These are phyloP conservation scores for Catajapyx aquilonaris DNA, from an alignment of 1,140 invertebrate genomes.

Conservation along the genomic window DNA sequence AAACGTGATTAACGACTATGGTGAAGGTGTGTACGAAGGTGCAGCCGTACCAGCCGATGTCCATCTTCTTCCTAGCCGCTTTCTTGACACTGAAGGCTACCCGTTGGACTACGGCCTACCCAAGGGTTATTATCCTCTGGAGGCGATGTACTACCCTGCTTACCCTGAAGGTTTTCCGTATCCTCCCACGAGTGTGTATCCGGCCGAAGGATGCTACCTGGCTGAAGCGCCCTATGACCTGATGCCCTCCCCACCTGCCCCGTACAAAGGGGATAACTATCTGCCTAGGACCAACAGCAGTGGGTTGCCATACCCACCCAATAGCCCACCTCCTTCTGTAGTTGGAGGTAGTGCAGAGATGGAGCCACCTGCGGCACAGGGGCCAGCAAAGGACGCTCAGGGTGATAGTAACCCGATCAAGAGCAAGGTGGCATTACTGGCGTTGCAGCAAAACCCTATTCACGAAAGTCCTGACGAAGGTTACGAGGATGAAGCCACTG, in stretches of 20 bases:
- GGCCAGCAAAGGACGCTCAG: background rate
- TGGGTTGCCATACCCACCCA: conserved; percentile 1
- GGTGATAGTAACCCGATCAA: background rate
- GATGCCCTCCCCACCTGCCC: conserved; percentile 40
- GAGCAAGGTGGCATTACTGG: conserved; percentile 3
- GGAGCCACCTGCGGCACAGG: background rate
- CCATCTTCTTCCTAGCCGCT: conserved; percentile 39
- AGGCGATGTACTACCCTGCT: conserved; percentile 15
- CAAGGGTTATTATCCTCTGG: conserved; percentile 30
- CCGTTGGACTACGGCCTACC: conserved; percentile 57
- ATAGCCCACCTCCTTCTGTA: background rate
- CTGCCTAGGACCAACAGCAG: background rate
- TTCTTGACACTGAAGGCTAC: conserved; percentile 50
- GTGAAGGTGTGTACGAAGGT: background rate
- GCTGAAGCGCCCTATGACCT: conserved; percentile 21
- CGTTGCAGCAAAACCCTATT: conserved; percentile 4
- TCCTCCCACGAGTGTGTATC: conserved; percentile 13
- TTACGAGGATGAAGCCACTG: conserved; percentile 48
- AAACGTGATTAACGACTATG: conserved; percentile 11
- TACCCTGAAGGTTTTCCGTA: conserved; percentile 19
- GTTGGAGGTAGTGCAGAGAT: background rate
- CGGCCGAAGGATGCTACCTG: conserved; percentile 19
- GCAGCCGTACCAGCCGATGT: conserved; percentile 26
- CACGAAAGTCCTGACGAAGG: conserved; percentile 65
- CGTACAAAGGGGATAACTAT: conserved; percentile 9